Evolutionary conservation across 1,140 invertebrate species (phyloP).

Genomic region (roundworm (Caenorhabditis elegans)): DNA sequence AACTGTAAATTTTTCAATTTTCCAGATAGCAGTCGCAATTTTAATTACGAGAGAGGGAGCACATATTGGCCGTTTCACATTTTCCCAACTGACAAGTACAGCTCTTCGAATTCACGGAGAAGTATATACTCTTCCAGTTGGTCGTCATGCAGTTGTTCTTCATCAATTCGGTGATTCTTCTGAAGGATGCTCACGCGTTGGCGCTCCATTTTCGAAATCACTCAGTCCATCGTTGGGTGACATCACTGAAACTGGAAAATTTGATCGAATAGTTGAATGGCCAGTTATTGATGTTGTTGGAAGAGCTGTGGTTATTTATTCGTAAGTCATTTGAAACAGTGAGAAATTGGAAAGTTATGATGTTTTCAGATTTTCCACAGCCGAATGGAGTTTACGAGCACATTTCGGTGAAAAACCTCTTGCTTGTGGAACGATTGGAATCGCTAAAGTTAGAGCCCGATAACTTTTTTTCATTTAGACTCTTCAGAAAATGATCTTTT

Average conservation of each 20-base stretch:
- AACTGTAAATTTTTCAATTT: neutral
- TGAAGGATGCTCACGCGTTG: conserved; percentile 29
- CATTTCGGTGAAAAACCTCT: conserved; percentile 30
- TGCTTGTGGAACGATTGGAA: conserved; percentile 39
- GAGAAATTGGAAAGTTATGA: too few species aligned
- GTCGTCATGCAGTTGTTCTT: conserved; percentile 40
- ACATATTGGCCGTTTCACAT: conserved; percentile 28
- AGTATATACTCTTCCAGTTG: neutral
- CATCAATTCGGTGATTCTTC: conserved; percentile 43
- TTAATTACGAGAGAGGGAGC: neutral
- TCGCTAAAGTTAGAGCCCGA: conserved; percentile 4
- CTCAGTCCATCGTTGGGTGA: conserved; percentile 30
- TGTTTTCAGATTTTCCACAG: conserved; percentile 25
- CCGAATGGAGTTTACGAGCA: conserved; percentile 24
- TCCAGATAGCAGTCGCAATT: conserved; percentile 35
- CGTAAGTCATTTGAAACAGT: neutral
- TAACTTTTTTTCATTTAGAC: neutral
- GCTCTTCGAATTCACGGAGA: conserved; percentile 23
- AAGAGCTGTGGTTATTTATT: conserved; percentile 37
- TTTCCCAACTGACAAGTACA: conserved; percentile 20
- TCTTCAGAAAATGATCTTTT: neutral
- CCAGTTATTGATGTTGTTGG: conserved; percentile 40
- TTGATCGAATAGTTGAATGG: conserved; percentile 36
- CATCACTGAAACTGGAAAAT: neutral
- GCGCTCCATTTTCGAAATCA: conserved; percentile 26